phyloP scores from a whole-genome alignment of 2,797 vertebrate species.

The Pangasius macronema region DNA sequence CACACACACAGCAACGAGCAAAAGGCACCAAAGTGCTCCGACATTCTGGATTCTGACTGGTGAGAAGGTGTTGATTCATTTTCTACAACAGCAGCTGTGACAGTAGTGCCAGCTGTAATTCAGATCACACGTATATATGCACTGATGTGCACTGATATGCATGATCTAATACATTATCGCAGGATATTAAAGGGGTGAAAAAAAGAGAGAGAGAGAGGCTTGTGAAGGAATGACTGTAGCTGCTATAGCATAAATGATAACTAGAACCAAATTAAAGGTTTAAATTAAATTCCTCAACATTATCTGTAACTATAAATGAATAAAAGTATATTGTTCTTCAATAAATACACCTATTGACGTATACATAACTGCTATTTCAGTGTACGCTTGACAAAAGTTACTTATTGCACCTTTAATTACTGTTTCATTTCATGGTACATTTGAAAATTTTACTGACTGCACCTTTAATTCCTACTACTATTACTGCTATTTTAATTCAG shows the following conservation, averaged over 20 bases:
- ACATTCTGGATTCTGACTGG: not conserved
- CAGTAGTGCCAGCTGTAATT: not conserved
- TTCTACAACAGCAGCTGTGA: not conserved
- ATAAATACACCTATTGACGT: too few relatives aligned
- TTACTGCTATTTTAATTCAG: not conserved
- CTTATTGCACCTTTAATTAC: not conserved
- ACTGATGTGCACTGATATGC: too few relatives aligned
- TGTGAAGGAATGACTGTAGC: too few relatives aligned
- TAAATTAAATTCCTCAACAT: too few relatives aligned
- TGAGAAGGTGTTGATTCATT: not conserved
- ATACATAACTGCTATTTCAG: not conserved
- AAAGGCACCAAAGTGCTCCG: not conserved
- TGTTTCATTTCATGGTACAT: too few relatives aligned
- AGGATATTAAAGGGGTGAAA: too few relatives aligned
- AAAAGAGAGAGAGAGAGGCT: too few relatives aligned
- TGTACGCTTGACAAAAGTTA: not conserved
- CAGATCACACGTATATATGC: not conserved
- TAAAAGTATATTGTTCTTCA: too few relatives aligned
- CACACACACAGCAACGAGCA: conserved; percentile 10
- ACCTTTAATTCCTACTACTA: not conserved
- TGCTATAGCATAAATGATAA: too few relatives aligned
- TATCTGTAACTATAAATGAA: too few relatives aligned
- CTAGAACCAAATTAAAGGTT: too few relatives aligned
- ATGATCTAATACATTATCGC: too few relatives aligned
- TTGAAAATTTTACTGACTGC: not conserved